Base-by-base conservation (phyloP, 2,888 invertebrate genomes). In the Tanypteryx hageni region DNA sequence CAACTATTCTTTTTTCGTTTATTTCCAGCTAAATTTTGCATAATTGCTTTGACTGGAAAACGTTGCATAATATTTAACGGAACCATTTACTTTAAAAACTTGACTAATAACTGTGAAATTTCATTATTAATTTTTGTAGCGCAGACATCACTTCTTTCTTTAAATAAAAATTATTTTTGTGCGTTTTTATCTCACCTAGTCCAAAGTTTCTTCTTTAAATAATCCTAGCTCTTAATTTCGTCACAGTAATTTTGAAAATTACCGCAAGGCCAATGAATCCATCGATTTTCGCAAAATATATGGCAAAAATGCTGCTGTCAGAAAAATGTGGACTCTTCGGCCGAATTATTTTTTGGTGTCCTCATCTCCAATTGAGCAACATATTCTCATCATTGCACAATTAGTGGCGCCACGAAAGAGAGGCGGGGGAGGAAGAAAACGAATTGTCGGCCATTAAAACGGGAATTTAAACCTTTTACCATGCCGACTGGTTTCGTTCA, bases 381-480 rank as follows among this genome's bases (percentile, higher is more conserved):
- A 76, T 76, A 76, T 76, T 76, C 44, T 44, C 76, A 22, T 7
- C 76, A 10, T 10, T 76, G 27, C 68, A 68, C 68, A 27, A 22
- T n/a, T n/a, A 11, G 76, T 3, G 27, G 76, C 10, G 9, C 64
- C 64, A 14, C 64, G 64, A 64, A 14, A 14, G 64, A 64, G n/a
- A n/a, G 64, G 64, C 7, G n/a, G 18, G 14, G 64, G 64, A 64
- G 64, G 61, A 27, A 27, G 22, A n/a, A 22, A 76, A 76, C 22
- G 76, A 76, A 22, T 76, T 76, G 76, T 76, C 76, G 22, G 76
- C 76, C 76, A 76, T 76, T 76, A 27, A 76, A 76, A 76, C 76
- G 76, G 76, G 27, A 76, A 76, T 76, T 76, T 76, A 76, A 76
- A 76, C 76, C 27, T 22, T 27, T 76, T 76, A 76, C 22, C 76